These are phyloP conservation scores for Diploscapter pachys DNA, from an alignment of 1,140 invertebrate species.

Conservation along the genomic window DNA sequence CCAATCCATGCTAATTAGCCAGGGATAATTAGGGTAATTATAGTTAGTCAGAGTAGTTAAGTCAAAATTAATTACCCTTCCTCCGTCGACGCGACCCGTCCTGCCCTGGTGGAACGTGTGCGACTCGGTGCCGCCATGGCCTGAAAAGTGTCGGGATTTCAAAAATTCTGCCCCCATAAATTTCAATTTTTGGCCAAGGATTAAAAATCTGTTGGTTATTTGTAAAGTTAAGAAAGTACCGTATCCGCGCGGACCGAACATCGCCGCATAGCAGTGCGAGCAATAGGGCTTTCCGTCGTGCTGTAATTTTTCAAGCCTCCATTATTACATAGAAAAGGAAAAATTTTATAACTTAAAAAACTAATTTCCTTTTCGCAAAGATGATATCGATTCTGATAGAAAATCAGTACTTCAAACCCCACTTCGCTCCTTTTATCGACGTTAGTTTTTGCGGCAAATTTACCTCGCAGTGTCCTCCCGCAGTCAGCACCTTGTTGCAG, in stretches of 20 bases:
- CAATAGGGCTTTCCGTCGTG: conserved; percentile 86
- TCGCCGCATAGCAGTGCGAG: conserved; percentile 81
- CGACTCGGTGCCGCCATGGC: conserved; percentile 53
- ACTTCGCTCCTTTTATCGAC: too few species aligned
- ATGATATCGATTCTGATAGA: not conserved
- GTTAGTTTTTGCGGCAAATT: not conserved
- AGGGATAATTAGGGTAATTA: too few species aligned
- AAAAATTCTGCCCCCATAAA: not conserved
- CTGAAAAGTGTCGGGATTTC: not conserved
- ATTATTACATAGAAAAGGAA: not conserved
- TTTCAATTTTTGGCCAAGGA: not conserved
- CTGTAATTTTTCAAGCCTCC: conserved; percentile 59
- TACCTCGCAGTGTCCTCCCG: conserved; percentile 82
- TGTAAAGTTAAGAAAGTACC: conserved; percentile 27
- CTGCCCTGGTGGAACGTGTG: conserved; percentile 52
- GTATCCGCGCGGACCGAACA: conserved; percentile 69
- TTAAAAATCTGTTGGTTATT: not conserved
- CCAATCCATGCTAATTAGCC: too few species aligned
- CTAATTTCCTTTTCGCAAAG: not conserved
- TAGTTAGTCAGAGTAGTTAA: too few species aligned
- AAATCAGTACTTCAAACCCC: not conserved
- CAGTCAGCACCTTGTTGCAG: conserved; percentile 80
- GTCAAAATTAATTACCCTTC: too few species aligned
- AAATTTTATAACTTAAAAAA: not conserved
- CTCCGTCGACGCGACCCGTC: conserved; percentile 28